Base-by-base conservation (phyloP, 2,888 invertebrate genomes). In the Platycheirus albimanus region DNA sequence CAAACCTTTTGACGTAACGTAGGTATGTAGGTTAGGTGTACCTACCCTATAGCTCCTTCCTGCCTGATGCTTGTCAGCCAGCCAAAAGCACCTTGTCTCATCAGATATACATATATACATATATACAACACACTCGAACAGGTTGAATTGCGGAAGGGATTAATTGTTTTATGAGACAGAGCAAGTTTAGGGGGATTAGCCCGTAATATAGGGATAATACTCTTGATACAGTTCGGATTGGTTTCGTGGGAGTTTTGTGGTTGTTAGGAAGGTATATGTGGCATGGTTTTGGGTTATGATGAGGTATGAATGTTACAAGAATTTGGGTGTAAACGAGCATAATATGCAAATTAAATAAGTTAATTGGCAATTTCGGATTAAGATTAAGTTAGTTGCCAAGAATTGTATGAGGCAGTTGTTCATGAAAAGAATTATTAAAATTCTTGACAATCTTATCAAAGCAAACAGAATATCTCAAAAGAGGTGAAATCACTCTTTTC, bases 341-440 rank as follows among this genome's bases (percentile, higher is more conserved):
- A 61, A 45, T 61, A 45, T 45, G 61, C 8, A 61, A 61, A 61
- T 61, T 30, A 30, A 45, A 45, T 11, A 30, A 43, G 28, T 61
- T 45, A 45, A 45, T 45, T 30, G 43, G 11, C n/a, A 33, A 17
- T n/a, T 17, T 61, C 30, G n/a, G 17, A 61, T 30, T 33, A n/a
- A 17, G 30, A 28, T 17, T 15, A 10, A 13, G 13, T n/a, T 13
- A n/a, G n/a, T n/a, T n/a, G n/a, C n/a, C n/a, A 15, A 19, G 0
- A 41, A 11, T 15, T 0, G 11, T n/a, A n/a, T n/a, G n/a, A n/a
- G n/a, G n/a, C n/a, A n/a, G n/a, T n/a, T n/a, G n/a, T n/a, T n/a
- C n/a, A n/a, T n/a, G n/a, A n/a, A n/a, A n/a, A n/a, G n/a, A n/a
- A n/a, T n/a, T n/a, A n/a, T n/a, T n/a, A n/a, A n/a, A n/a, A n/a